A percentile compares a stretch with the other conserved stretches of the same genome.
phyloP scores from a whole-genome alignment of 2,888 invertebrate genomes.

The Drosophila kokeensis region DNA sequence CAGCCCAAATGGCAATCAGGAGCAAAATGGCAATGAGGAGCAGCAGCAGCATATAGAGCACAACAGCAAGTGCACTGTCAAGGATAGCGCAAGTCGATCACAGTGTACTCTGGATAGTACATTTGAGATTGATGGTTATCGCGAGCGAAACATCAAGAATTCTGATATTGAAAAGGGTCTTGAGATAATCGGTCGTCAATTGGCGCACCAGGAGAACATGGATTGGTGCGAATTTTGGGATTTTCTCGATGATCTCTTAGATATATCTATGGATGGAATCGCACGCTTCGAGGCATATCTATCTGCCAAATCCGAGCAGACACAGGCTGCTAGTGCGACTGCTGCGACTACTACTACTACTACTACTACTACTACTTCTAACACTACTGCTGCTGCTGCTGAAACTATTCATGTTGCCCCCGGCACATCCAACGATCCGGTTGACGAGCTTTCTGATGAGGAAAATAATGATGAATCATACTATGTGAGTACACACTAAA shows the following conservation, averaged over 20 bases:
- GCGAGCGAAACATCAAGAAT: slow-evolving; percentile 86
- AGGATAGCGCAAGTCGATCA: slow-evolving; percentile 3
- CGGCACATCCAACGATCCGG: background rate
- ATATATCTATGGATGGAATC: slow-evolving; percentile 92
- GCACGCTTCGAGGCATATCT: slow-evolving; percentile 91
- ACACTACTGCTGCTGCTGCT: background rate
- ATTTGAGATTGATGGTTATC: slow-evolving; percentile 70
- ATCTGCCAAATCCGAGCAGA: slow-evolving; percentile 45
- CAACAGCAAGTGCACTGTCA: slow-evolving; percentile 48
- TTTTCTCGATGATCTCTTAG: slow-evolving; percentile 92
- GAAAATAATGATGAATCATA: slow-evolving; percentile 27
- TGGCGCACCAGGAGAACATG: slow-evolving; percentile 89
- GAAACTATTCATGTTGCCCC: background rate
- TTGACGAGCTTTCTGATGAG: background rate
- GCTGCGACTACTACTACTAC: fast-evolving
- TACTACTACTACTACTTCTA: no score
- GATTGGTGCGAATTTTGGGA: slow-evolving; percentile 97
- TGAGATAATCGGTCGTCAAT: slow-evolving; percentile 92
- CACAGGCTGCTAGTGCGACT: background rate
- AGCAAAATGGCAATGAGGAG: slow-evolving; percentile 10
- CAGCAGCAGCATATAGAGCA: slow-evolving; percentile 43
- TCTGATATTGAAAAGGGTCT: slow-evolving; percentile 94
- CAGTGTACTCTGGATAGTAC: slow-evolving; percentile 14
- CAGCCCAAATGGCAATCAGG: slow-evolving; percentile 64
- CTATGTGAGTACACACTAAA: slow-evolving; percentile 67